These are phyloP conservation scores for Eustalomyia histrio DNA, from an alignment of 2,888 invertebrate genomes.

Conservation along the genomic window DNA sequence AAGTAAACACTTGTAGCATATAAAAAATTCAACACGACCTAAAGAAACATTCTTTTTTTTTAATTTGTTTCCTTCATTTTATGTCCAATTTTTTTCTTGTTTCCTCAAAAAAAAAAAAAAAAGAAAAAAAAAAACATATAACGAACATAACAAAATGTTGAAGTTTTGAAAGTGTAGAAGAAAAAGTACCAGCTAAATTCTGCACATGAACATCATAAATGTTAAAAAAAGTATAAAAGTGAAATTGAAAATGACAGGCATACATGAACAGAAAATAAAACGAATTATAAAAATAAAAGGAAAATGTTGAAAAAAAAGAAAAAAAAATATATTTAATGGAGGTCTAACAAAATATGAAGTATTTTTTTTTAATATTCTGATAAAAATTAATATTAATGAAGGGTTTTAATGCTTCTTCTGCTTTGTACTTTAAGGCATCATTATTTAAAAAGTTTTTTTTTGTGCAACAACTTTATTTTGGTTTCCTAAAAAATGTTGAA, in stretches of 20 bases:
- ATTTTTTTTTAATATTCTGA: background rate
- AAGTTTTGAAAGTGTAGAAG: background rate
- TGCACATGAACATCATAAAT: slow-evolving; percentile 1
- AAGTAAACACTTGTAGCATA: too few species aligned
- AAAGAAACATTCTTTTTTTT: too few species aligned
- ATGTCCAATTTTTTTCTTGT: too few species aligned
- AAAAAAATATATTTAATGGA: background rate
- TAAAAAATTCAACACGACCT: too few species aligned
- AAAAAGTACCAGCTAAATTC: slow-evolving; percentile 6
- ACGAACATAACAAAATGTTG: background rate
- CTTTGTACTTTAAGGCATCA: background rate
- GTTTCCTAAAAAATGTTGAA: background rate
- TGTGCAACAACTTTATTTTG: background rate
- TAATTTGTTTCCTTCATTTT: too few species aligned
- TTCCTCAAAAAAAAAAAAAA: too few species aligned
- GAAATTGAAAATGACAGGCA: slow-evolving; percentile 38
- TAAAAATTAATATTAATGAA: slow-evolving; percentile 5
- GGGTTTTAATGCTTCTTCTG: background rate
- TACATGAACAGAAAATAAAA: slow-evolving; percentile 10
- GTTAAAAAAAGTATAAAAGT: slow-evolving; percentile 7
- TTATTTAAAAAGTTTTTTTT: slow-evolving; percentile 3
- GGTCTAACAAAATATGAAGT: slow-evolving; percentile 1
- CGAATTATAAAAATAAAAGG: slow-evolving; percentile 2
- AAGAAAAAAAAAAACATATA: too few species aligned
- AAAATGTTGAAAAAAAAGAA: background rate